Evolutionary conservation across 2,113 vertebrate genomes (phyloP).

Genomic region (Phylloscopus trochilus): DNA sequence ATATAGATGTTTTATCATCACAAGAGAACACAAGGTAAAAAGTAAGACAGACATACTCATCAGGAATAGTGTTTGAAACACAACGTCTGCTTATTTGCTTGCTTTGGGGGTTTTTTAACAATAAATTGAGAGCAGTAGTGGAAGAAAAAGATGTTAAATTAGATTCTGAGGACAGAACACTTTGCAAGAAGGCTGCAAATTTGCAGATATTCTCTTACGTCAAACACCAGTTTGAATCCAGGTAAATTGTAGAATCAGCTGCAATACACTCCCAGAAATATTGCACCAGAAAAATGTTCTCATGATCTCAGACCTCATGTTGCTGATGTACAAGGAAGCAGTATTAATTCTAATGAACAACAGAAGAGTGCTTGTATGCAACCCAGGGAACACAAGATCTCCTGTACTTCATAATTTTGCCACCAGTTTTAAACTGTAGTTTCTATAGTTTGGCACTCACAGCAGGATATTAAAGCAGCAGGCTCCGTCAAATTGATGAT

Average conservation of each 20-base stretch:
- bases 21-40: neutral
- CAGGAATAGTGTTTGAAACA: neutral
- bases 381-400: neutral
- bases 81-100: neutral
- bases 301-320: neutral
- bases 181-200: neutral
- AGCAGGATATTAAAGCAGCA: neutral
- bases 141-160: neutral
- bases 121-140: neutral
- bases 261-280: neutral
- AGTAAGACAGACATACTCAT: neutral
- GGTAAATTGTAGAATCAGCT: neutral
- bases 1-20: neutral
- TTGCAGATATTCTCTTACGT: neutral
- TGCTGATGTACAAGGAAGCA: neutral
- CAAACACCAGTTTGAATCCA: neutral
- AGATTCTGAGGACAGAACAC: neutral
- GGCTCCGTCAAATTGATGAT: neutral
- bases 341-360: neutral
- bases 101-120: neutral
- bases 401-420: neutral
- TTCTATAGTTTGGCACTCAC: neutral
- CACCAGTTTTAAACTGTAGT: neutral
- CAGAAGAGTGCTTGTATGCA: neutral
- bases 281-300: neutral